Evolutionary conservation across 1,140 invertebrate genomes (phyloP).

Genomic region (Asobara japonica): DNA sequence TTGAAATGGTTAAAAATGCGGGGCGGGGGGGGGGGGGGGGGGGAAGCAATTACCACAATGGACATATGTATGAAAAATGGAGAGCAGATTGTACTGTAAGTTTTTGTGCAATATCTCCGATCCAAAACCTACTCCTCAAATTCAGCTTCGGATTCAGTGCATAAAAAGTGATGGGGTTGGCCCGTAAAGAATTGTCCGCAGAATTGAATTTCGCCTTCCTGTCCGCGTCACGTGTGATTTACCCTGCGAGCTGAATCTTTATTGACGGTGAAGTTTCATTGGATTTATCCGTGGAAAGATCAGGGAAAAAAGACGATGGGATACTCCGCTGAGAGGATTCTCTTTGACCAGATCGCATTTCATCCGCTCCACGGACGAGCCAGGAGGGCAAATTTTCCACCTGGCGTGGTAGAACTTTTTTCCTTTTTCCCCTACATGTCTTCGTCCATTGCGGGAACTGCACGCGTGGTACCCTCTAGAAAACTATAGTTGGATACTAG

Average conservation of each 20-base stretch:
- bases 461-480: too few relatives aligned
- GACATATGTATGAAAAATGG: too few relatives aligned
- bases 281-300: background rate
- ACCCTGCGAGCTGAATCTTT: background rate
- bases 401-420: background rate
- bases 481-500: background rate
- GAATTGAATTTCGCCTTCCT: background rate
- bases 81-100: too few relatives aligned
- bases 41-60: too few relatives aligned
- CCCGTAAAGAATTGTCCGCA: background rate
- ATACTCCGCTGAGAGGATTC: background rate
- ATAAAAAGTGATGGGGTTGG: too few relatives aligned
- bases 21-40: too few relatives aligned
- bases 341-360: constrained; percentile 25
- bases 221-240: background rate
- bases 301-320: background rate
- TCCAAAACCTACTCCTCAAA: too few relatives aligned
- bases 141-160: too few relatives aligned
- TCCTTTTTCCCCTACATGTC: background rate
- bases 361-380: constrained; percentile 22
- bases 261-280: background rate
- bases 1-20: too few relatives aligned
- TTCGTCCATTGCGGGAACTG: too few relatives aligned
- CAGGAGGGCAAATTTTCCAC: constrained; percentile 23
- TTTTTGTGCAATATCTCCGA: too few relatives aligned